phyloP scores from a whole-genome alignment of 37 sponge, comb jelly and placozoan genomes.

The Axinella damicornis region DNA sequence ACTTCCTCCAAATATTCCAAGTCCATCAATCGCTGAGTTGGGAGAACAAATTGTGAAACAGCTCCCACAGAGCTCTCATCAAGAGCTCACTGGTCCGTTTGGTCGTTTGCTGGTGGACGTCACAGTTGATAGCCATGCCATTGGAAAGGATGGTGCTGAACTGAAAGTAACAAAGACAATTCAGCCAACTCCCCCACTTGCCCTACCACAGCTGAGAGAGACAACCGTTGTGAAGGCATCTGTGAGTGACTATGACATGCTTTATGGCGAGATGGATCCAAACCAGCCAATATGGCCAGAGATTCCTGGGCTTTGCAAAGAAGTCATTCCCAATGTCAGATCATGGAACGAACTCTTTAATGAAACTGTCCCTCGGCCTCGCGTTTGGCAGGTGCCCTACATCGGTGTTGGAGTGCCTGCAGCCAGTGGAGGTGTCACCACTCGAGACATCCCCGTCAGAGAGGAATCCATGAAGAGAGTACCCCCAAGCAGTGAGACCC shows the following conservation, averaged over 20 bases:
- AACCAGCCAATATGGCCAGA: slow-evolving; percentile 12
- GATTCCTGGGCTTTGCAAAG: slow-evolving; percentile 9
- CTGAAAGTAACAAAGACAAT: neutral
- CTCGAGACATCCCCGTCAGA: neutral
- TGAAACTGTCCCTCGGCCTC: slow-evolving; percentile 44
- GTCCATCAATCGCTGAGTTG: too few relatives aligned
- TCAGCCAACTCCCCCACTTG: neutral
- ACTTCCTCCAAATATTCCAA: neutral
- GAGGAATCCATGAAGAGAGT: neutral
- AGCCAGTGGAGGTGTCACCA: neutral
- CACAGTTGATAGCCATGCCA: neutral
- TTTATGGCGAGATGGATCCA: slow-evolving; percentile 3
- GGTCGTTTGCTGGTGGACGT: neutral
- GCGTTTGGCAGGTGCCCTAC: slow-evolving; percentile 1
- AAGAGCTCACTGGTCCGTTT: neutral
- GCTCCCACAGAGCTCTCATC: too few relatives aligned
- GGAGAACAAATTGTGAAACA: too few relatives aligned
- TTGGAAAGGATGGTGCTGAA: neutral
- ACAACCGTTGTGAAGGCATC: neutral
- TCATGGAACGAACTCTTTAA: slow-evolving; percentile 35
- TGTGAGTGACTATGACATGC: neutral
- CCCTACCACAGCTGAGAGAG: neutral
- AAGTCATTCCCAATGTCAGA: slow-evolving; percentile 14
- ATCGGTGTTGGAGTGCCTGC: neutral
- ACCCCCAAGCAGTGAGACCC: too few relatives aligned